Base-by-base conservation (phyloP, 2,888 invertebrate species). In the Standfussiana lucernea region DNA sequence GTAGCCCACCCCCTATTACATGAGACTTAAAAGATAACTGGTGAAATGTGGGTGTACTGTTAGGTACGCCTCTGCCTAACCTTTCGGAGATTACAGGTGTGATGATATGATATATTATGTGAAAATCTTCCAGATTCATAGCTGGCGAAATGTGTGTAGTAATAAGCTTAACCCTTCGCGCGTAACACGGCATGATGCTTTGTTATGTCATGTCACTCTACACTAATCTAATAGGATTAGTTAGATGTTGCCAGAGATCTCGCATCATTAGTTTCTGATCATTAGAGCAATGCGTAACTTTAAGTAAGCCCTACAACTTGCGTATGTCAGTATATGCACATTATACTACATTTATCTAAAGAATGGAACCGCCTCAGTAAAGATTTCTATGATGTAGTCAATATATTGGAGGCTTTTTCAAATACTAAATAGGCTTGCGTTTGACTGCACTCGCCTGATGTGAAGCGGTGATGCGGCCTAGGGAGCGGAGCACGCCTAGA, bases 221-320 rank as follows among this genome's bases (percentile, higher is more conserved):
- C 61, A 61, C 21, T 35, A 35, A 21, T 61, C n/a, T n/a, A 11
- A n/a, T 13, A 10, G 10, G 21, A 32, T 61, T 35, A 61, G 53
- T 53, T 11, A 10, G 32, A 5, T 59, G 50, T 82, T 28, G 65
- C 37, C n/a, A 32, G 56, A 53, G 24, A 47, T 42, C 59, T 64
- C 45, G 69, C n/a, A 45, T 35, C 35, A 2, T 24, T 13, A 24
- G 28, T 47, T 45, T 50, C 21, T 37, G 47, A n/a, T 32, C 32
- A 40, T 68, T 47, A 42, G 18, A 69, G 28, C 21, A 18, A 6
- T 68, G 5, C 3, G 21, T 40, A 47, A 47, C 13, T 32, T n/a
- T 18, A 10, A 6, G 7, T 28, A 28, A 28, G 6, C 10, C 1
- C 15, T 28, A 18, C 2, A 3, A 8, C 18, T 59, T 32, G 11